Base-by-base conservation (phyloP, 2,797 vertebrate genomes). In the Loriculus beryllinus region DNA sequence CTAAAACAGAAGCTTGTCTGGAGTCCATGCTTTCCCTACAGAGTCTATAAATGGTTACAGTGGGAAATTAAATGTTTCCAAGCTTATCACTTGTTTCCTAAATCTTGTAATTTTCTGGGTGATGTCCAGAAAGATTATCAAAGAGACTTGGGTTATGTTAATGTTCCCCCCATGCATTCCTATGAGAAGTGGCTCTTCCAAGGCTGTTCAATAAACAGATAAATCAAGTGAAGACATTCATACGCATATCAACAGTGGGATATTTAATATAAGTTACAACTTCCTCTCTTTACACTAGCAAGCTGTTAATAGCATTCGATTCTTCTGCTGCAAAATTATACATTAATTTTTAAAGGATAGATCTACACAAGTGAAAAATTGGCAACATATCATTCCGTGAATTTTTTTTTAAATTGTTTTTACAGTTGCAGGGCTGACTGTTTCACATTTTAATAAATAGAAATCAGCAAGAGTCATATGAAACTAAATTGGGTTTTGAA, bases 311-410 rank as follows among this genome's bases (percentile, higher is more conserved):
- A 93, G 88, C 90, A 86, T 93, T 97, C 87, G 76, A 96, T 97
- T 97, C 93, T 96, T 89, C 84, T 96, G 88, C 91, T 96, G 88
- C 81, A 95, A 95, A 97, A 97, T 96, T 95, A 94, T 96, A 84
- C 93, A 96, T 97, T 96, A 96, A 96, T 97, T 97, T 97, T 97
- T 96, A 96, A 96, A 95, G 76, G 94, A 95, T 95, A 70, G 54
- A 72, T 93, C 67, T 57, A 95, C 96, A 96, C 92, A 96, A 96
- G 84, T 92, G 91, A 89, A 95, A 92, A 85, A 92, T 33, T 86
- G 86, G 90, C 91, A 96, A 51, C 3, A 1, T 75, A 84, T 75
- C 37, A 76, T 92, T 95, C 59, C 51, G 91, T 29, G 18, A 62
- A 92, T 94, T 96, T 94, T 90, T 96, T 95, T 96, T 96, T 59